These are phyloP conservation scores for Synergus laeviventris DNA, from an alignment of 2,888 invertebrate genomes.

Conservation along the genomic window DNA sequence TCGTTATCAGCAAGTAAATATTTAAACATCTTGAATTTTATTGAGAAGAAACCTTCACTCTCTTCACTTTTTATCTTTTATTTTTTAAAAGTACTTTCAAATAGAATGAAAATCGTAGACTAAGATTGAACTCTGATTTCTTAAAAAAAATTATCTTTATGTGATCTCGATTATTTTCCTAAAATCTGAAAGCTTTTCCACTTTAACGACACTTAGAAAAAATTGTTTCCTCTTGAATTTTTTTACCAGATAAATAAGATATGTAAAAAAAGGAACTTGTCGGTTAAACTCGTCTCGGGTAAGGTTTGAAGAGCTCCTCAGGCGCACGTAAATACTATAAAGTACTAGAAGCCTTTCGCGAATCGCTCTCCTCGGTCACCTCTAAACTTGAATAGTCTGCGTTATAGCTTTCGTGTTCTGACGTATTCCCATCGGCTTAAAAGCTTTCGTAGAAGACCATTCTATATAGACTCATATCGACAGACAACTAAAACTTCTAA, in stretches of 20 bases:
- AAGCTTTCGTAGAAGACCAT: constrained; percentile 2
- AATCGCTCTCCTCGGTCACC: constrained; percentile 7
- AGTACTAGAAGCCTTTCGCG: neutral
- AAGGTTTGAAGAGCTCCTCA: constrained; percentile 3
- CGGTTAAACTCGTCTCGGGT: neutral
- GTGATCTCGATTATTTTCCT: too few relatives aligned
- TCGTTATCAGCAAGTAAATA: too few relatives aligned
- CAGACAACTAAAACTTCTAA: neutral
- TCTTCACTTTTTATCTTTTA: too few relatives aligned
- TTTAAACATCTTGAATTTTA: too few relatives aligned
- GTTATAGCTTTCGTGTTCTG: constrained; percentile 1
- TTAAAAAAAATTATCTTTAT: too few relatives aligned
- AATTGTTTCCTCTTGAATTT: neutral
- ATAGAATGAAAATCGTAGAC: too few relatives aligned
- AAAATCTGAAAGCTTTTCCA: too few relatives aligned
- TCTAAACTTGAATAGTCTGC: constrained; percentile 14
- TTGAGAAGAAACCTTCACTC: neutral
- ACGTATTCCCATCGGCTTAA: constrained; percentile 22
- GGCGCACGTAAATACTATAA: neutral
- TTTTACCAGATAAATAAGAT: neutral
- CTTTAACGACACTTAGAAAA: neutral
- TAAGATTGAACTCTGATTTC: too few relatives aligned
- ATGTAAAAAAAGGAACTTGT: neutral
- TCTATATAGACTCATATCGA: neutral
- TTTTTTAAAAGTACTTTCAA: too few relatives aligned